Evolutionary conservation across 2,888 invertebrate species (phyloP).

Genomic region (Thera obeliscata): DNA sequence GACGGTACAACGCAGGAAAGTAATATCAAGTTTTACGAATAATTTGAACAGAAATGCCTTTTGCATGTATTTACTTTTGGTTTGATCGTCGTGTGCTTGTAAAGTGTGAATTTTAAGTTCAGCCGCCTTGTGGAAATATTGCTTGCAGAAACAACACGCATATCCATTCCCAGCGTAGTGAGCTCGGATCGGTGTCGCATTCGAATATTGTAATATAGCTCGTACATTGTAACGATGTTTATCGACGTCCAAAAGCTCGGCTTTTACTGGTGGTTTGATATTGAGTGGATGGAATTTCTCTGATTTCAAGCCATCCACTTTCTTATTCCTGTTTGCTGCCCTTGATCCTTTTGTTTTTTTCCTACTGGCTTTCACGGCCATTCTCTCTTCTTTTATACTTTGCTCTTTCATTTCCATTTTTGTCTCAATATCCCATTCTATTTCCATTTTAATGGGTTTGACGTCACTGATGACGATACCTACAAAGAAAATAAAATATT

Average conservation of each 20-base stretch:
- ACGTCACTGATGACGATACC: constrained; percentile 41
- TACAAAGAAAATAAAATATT: constrained; percentile 45
- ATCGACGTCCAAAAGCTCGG: constrained; percentile 40
- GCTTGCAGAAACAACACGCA: constrained; percentile 62
- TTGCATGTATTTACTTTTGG: constrained; percentile 59
- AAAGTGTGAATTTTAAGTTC: constrained; percentile 63
- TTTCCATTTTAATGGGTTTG: constrained; percentile 36
- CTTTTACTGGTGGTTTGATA: constrained; percentile 23
- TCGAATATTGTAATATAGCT: constrained; percentile 60
- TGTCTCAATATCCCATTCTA: constrained; percentile 33
- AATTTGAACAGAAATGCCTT: constrained; percentile 46
- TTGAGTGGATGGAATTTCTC: constrained; percentile 20
- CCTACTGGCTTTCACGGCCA: constrained; percentile 17
- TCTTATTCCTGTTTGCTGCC: constrained; percentile 15
- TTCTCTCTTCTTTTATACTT: constrained; percentile 27
- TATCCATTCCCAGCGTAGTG: constrained; percentile 61
- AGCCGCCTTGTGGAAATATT: constrained; percentile 55
- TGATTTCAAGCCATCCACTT: constrained; percentile 2
- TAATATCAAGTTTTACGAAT: constrained; percentile 57
- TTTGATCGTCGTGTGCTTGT: constrained; percentile 49
- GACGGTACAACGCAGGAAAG: constrained; percentile 50
- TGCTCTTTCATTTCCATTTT: constrained; percentile 20
- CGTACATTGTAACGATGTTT: constrained; percentile 60
- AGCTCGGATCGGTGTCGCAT: constrained; percentile 67
- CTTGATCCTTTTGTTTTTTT: constrained; percentile 14